Base-by-base conservation (phyloP, 2,888 invertebrate genomes). In the Melikaiella ostensackeni region DNA sequence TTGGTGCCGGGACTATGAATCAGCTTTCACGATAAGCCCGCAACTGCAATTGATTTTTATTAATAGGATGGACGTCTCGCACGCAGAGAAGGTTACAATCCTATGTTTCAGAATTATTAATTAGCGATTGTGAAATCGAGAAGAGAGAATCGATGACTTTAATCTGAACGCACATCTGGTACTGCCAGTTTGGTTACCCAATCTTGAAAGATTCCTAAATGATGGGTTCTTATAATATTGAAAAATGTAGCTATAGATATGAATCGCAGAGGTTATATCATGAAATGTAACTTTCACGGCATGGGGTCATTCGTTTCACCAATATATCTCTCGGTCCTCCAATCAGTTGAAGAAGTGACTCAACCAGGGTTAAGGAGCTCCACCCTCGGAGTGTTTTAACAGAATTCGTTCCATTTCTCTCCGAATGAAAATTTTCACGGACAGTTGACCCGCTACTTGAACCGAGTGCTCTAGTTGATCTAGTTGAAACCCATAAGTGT, bases 11-110 rank as follows among this genome's bases (percentile, higher is more conserved):
- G 77, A 74, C 77, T 79, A 79, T 79, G 76, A 81, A 81, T 81
- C 80, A 81, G 76, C 46, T 75, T 77, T 62, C 19, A 74, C 75
- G 79, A 81, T 79, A 81, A 79, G 75, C 62, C 62, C 62, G 73
- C 13, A 50, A 42, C 70, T 75, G 66, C 50, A 64, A 33, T 61
- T 75, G 74, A 78, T 80, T 77, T 77, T 74, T 80, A 74, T 78
- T 70, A 50, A 33, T 30, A 30, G 50, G 42, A 50, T 16, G 50
- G 30, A 70, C 30, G 50, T 70, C 50, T 50, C 11, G 50, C 11
- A 50, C 50, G 70, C 70, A 50, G 27, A 50, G 30, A 70, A 50
- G 70, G 46, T 70, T 50, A 50, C 38, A 42, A 64, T 64, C 59
- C 59, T 27, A 59, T 59, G 13, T 35, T 64, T 64, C 24, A 64